Evolutionary conservation across 2,113 vertebrate species (phyloP), one percentile per base, ranked within the genome.

Genomic region (Nipponia nippon): DNA sequence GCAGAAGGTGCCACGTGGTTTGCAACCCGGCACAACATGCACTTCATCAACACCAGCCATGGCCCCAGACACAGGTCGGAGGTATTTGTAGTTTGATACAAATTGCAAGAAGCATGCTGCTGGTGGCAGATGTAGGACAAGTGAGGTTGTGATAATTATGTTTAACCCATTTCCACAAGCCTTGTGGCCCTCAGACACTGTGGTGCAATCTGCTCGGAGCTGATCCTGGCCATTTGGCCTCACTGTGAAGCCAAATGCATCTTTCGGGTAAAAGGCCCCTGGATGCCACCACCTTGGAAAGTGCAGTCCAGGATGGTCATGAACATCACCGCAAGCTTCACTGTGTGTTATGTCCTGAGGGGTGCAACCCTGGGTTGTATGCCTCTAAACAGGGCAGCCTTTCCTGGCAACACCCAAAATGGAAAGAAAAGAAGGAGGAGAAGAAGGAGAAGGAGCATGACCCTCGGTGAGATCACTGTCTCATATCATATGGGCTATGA

Each of bases 401-500:
- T 15, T 52, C 14, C 50, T 47, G 62, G 32, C 12, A 72, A 3
- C 53, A 69, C 36, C 61, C 85, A 76, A 65, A 88, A 44, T 56
- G 40, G 53, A 52, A 36, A 29, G 46, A 42, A 50, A 38, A 56
- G 38, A n/a, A 52, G 32, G 5, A 81, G 46, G 18, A 84, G 9
- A 30, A 66, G 66, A 8, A 78, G n/a, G 40, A 73, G 47, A 12
- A 63, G 58, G 26, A 90, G 52, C 23, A 5, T 29, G 44, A 56
- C 46, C 32, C 66, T 90, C 0, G 0, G 21, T 63, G 70, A 87
- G 38, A 56, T 87, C 69, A 27, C 18, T 63, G n/a, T 83, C 32
- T 83, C 9, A 2, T 21, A 16, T 59, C 26, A 2, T 15, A n/a
- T 0, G 0, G 40, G 25, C 82, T 88, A 13, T 0, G 3, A 71